Conservation (phyloP, 2,113 vertebrate species). For the Larimichthys polyactis region DNA sequence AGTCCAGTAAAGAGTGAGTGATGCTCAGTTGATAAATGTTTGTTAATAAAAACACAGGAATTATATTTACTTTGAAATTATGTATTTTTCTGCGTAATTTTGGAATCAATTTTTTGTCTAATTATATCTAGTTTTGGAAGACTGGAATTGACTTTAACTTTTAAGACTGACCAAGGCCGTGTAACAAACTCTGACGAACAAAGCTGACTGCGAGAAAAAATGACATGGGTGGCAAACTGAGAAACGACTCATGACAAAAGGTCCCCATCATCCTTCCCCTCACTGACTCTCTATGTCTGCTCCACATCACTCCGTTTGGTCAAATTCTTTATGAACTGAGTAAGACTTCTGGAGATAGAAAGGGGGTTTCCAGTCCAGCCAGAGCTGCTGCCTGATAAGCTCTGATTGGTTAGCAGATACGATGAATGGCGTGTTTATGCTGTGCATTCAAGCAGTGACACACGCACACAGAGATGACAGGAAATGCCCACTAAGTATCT, state of each 20-base stretch:
- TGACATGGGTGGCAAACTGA: background rate
- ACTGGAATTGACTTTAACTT: background rate
- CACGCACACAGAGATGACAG: constrained; percentile 42
- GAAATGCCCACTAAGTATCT: constrained; percentile 45
- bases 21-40: background rate
- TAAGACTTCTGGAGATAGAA: constrained; percentile 39
- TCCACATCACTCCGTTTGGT: constrained; percentile 21
- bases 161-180: background rate
- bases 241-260: background rate
- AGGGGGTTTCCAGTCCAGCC: constrained; percentile 72
- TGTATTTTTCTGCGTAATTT: background rate
- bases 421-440: constrained; percentile 42
- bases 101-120: background rate
- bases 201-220: background rate
- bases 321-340: constrained; percentile 64
- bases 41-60: background rate
- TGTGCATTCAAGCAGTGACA: constrained; percentile 30
- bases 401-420: constrained; percentile 50
- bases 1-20: too few species aligned
- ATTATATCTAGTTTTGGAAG: background rate
- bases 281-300: background rate
- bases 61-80: background rate
- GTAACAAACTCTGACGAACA: background rate
- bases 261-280: background rate
- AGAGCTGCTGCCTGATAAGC: constrained; percentile 40